Evolutionary conservation across 2,888 invertebrate genomes (phyloP), one percentile per base, ranked within the genome.

Genomic region (Cheilosia variabilis): DNA sequence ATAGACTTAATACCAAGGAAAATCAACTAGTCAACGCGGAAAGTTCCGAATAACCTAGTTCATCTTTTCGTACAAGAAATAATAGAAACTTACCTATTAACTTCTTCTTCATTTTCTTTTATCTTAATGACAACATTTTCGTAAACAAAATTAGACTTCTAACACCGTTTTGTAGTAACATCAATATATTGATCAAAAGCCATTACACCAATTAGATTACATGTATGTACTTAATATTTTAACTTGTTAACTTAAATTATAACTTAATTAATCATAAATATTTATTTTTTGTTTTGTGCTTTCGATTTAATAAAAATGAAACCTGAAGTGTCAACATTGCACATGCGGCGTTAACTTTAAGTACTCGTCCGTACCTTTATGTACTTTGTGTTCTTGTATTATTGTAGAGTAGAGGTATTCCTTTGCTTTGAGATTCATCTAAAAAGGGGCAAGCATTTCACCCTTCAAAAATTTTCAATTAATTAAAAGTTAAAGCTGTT

Each of bases 381-480:
- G 86, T 34, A 72, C 86, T 81, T 57, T 77, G 81, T 34, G 86
- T 77, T 15, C 77, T 66, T 0, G 86, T 76, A 17, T 71, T 77
- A 4, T 86, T 86, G 69, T 79, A 81, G 6, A 86, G 76, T 13
- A 86, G 50, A 50, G 86, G 86, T 58, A 86, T 86, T 41, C 86
- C 86, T 45, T 86, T 86, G 50, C 71, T 77, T 72, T 77, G 86
- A 4, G 81, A 81, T 37, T 86, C 86, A 72, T 86, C 86, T 86
- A 24, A 19, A 66, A 57, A 37, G 34, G 45, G 15, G 34, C 22
- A 52, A 50, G 2, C n/a, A 52, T 22, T 17, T 47, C 5, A 17
- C 4, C 52, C 17, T 7, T 9, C 10, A 22, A 55, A 45, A 9
- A 13, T 27, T 37, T 50, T 37, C 22, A n/a, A 52, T 6, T 15